phyloP scores from a whole-genome alignment of 2,888 invertebrate genomes.

The Ochropleura plecta region DNA sequence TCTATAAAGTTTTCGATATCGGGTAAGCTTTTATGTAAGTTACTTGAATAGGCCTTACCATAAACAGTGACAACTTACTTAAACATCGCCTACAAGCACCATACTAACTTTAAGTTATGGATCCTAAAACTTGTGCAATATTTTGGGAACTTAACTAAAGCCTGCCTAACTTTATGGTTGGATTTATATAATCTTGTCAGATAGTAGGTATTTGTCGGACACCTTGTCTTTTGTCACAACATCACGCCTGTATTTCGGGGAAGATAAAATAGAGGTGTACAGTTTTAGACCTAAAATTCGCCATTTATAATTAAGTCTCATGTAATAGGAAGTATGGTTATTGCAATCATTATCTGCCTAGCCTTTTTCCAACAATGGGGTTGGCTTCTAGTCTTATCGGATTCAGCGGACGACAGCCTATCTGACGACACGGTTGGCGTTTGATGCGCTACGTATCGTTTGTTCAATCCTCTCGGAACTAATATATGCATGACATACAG shows the following conservation, averaged over 20 bases:
- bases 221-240: not conserved
- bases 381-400: too few relatives aligned
- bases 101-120: constrained; percentile 43
- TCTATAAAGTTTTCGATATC: constrained; percentile 24
- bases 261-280: not conserved
- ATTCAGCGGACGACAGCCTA: too few relatives aligned
- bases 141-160: not conserved
- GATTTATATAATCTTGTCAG: not conserved
- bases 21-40: constrained; percentile 31
- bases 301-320: not conserved
- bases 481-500: too few relatives aligned
- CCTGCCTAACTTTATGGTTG: not conserved
- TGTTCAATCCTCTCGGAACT: too few relatives aligned
- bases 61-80: constrained; percentile 46
- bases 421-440: too few relatives aligned
- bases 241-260: not conserved
- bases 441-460: too few relatives aligned
- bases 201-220: not conserved
- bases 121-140: constrained; percentile 28
- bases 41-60: constrained; percentile 33
- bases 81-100: constrained; percentile 50
- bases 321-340: not conserved
- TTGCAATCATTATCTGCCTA: not conserved
- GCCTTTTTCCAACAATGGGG: too few relatives aligned
- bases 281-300: not conserved